Evolutionary conservation across 2,797 vertebrate species (phyloP), one percentile per base, ranked within the genome.

Genomic region (Rhynchonycteris naso): DNA sequence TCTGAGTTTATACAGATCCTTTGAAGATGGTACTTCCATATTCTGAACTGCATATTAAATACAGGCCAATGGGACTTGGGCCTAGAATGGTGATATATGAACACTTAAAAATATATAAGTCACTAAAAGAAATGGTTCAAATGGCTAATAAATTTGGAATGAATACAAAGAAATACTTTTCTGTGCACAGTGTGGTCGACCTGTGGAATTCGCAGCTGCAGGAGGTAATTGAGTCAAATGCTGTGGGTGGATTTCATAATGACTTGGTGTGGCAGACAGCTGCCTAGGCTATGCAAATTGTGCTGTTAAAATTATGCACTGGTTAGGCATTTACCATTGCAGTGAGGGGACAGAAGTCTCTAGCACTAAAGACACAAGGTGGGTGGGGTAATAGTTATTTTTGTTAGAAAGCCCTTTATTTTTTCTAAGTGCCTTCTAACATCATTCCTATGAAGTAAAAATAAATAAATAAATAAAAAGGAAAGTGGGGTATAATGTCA

Each of bases 131-230:
- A 96, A 95, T 75, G 93, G 76, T 95, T 97, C 90, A 90, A 97
- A 97, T 97, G 97, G 97, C 95, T 96, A 97, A 97, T 96, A 97
- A 96, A 97, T 97, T 97, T 97, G 97, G 97, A 97, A 95, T 1
- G 65, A 96, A 96, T 38, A 97, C 96, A 97, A 97, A 97, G 97
- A 96, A 95, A 97, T 97, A 93, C 92, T 97, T 97, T 96, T 95
- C 89, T 94, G 93, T 96, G 95, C 93, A 75, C 86, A 97, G 94
- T 96, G 97, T 93, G 95, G 97, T 97, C 26, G 69, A 97, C 97
- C 97, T 97, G 96, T 95, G 97, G 97, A 97, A 97, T 97, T 95
- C 52, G 33, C 97, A 97, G 97, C 97, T 97, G 97, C 95, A 94
- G 96, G 97, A 97, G 97, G 97, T 96, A 96, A 95, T 96, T 97